Evolutionary conservation across 1,140 invertebrate genomes (phyloP).

Genomic region (Helicoverpa armigera): DNA sequence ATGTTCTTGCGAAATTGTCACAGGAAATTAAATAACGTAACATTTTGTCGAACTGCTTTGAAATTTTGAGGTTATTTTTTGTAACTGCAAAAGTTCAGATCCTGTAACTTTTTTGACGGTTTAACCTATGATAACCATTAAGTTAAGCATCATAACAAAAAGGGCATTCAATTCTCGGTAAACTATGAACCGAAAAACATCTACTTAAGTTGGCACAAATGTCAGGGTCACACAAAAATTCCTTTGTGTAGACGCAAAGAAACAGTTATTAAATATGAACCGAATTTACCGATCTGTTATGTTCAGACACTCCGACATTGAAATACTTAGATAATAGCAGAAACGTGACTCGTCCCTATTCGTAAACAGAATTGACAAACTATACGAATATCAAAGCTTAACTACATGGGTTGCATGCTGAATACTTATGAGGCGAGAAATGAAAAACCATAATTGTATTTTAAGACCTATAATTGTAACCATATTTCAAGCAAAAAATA

Average conservation of each 20-base stretch:
- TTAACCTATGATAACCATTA: slow-evolving; percentile 15
- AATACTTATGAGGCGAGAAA: too few relatives aligned
- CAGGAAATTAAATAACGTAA: slow-evolving; percentile 12
- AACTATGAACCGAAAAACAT: slow-evolving; percentile 29
- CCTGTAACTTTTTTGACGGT: not conserved
- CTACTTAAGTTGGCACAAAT: slow-evolving; percentile 51
- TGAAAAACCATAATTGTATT: too few relatives aligned
- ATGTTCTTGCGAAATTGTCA: not conserved
- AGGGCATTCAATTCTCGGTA: slow-evolving; percentile 29
- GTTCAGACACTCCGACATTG: slow-evolving; percentile 54
- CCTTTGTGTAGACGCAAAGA: slow-evolving; percentile 41
- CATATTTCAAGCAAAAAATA: too few relatives aligned
- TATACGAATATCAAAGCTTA: too few relatives aligned
- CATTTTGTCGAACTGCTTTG: not conserved
- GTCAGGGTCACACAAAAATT: slow-evolving; percentile 54
- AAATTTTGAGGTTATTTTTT: too few relatives aligned
- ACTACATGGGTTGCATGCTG: too few relatives aligned
- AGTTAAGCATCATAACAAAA: slow-evolving; percentile 23
- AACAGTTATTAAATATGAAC: slow-evolving; percentile 34
- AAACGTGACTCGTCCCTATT: slow-evolving; percentile 55
- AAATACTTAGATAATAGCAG: slow-evolving; percentile 52
- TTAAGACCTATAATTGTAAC: too few relatives aligned
- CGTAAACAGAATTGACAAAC: slow-evolving; percentile 40
- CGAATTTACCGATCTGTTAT: slow-evolving; percentile 38
- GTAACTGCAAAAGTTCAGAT: not conserved